Evolutionary conservation across 2,797 vertebrate genomes (phyloP).

Genomic region (Melanogrammus aeglefinus): DNA sequence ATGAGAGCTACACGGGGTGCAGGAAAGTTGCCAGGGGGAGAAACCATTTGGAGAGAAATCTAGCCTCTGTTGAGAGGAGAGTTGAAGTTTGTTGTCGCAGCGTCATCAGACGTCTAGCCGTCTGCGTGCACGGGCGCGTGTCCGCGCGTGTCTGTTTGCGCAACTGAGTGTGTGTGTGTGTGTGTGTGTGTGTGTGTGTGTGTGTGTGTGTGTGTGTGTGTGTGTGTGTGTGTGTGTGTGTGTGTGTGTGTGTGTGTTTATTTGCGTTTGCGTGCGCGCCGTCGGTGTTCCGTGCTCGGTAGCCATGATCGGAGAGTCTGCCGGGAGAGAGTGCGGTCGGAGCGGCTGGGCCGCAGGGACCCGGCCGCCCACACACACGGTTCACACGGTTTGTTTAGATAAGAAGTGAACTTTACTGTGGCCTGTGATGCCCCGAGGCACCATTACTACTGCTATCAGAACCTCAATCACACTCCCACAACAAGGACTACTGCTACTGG

Average conservation of each 20-base stretch:
- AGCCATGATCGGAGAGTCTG: too few species aligned
- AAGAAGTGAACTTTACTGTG: constrained; percentile 2
- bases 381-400: background rate
- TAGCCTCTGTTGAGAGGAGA: background rate
- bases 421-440: constrained; percentile 4
- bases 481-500: background rate
- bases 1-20: background rate
- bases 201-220: too few species aligned
- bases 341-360: background rate
- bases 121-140: constrained; percentile 25
- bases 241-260: background rate
- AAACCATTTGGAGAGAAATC: background rate
- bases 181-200: background rate
- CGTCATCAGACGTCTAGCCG: constrained; percentile 66
- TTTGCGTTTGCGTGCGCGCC: too few species aligned
- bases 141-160: background rate
- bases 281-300: too few species aligned
- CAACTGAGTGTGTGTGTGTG: background rate
- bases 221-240: background rate
- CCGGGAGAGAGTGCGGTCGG: background rate
- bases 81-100: constrained; percentile 44
- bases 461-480: background rate
- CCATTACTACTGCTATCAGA: background rate
- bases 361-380: background rate
- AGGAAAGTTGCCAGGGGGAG: background rate